Percentiles rank a stretch among this genome's conserved stretches.
These are phyloP conservation scores for Athalia cordata DNA, from an alignment of 2,888 invertebrate species.

Conservation along the genomic window DNA sequence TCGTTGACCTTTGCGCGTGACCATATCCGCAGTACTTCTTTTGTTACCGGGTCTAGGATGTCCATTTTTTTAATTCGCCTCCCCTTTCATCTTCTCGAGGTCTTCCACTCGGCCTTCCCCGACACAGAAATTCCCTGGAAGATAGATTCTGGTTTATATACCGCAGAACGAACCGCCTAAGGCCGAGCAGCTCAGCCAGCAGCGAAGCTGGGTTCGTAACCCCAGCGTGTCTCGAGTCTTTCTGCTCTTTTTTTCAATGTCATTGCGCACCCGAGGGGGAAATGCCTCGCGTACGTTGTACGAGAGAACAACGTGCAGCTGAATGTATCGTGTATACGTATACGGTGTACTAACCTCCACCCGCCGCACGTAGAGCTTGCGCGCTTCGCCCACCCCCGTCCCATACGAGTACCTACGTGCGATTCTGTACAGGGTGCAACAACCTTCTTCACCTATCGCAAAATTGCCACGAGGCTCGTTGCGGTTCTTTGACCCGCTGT, in stretches of 20 bases:
- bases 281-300: constrained; percentile 31
- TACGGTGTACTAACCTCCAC: background rate
- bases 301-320: background rate
- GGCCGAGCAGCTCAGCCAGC: constrained; percentile 4
- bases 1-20: constrained; percentile 39
- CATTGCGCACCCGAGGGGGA: constrained; percentile 52
- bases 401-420: constrained; percentile 46
- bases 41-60: background rate
- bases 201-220: constrained; percentile 28
- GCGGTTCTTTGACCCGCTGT: background rate
- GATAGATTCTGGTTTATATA: constrained; percentile 10
- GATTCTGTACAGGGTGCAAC: constrained; percentile 58
- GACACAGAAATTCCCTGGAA: background rate
- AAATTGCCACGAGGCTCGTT: background rate
- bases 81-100: background rate
- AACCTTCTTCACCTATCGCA: constrained; percentile 51
- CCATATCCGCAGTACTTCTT: background rate
- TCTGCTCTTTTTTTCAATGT: constrained; percentile 50
- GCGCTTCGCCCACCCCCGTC: constrained; percentile 40
- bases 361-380: constrained; percentile 49
- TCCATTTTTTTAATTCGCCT: background rate
- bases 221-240: constrained; percentile 33
- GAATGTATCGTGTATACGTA: background rate
- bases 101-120: background rate
- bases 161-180: background rate